A percentile compares a stretch with the other conserved stretches of the same genome.
Evolutionary conservation across 1,140 invertebrate species (phyloP).

Genomic region (Asobara japonica): DNA sequence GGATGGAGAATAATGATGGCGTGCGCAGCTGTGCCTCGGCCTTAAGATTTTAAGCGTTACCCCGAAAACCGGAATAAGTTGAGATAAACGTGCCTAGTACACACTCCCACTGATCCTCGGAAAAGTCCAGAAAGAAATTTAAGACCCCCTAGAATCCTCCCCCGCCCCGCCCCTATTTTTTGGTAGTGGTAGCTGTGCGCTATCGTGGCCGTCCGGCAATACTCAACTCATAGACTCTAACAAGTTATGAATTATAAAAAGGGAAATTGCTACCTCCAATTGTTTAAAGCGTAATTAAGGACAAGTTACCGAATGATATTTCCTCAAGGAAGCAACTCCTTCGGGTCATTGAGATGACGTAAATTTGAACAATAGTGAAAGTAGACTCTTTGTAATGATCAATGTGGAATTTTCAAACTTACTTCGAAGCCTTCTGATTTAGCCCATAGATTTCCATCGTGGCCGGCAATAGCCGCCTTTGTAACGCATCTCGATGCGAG

Average conservation of each 20-base stretch:
- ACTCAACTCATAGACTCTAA: too few relatives aligned
- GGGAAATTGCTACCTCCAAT: too few relatives aligned
- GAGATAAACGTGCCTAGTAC: too few relatives aligned
- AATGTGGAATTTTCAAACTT: constrained; percentile 53
- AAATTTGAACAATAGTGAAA: too few relatives aligned
- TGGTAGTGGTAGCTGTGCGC: too few relatives aligned
- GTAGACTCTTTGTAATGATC: too few relatives aligned
- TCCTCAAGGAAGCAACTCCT: not conserved
- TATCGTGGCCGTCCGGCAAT: too few relatives aligned
- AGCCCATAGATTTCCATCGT: constrained; percentile 95
- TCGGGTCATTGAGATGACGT: too few relatives aligned
- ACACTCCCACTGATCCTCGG: not conserved
- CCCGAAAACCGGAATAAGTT: not conserved
- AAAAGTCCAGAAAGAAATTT: not conserved
- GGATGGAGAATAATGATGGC: constrained; percentile 17
- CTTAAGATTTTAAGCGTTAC: not conserved
- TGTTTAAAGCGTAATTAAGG: too few relatives aligned
- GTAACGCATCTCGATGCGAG: constrained; percentile 91
- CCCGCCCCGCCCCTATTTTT: too few relatives aligned
- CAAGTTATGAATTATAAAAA: too few relatives aligned
- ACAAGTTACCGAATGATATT: too few relatives aligned
- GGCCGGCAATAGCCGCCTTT: constrained; percentile 93
- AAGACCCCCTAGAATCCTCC: not conserved
- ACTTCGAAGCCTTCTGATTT: constrained; percentile 93
- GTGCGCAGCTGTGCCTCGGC: constrained; percentile 22